A percentile compares a stretch with the other conserved stretches of the same genome.
Evolutionary conservation across 1,140 invertebrate species (phyloP).

Genomic region (Drosophila ficusphila): DNA sequence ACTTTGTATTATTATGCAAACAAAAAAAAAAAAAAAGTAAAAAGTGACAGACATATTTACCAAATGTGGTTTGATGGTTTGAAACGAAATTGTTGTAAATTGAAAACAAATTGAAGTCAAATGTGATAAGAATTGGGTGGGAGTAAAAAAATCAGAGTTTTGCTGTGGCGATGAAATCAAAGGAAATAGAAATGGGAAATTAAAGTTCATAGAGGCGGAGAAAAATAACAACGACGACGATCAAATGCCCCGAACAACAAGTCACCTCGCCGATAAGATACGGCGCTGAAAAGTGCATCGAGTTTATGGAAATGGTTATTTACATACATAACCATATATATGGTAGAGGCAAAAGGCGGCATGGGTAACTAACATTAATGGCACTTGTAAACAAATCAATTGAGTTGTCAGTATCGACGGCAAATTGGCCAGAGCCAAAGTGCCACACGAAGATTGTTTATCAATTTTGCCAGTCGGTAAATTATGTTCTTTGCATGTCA

Average conservation of each 20-base stretch:
- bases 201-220: conserved; percentile 45
- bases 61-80: conserved; percentile 42
- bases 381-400: conserved; percentile 79
- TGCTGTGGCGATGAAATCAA: conserved; percentile 74
- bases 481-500: conserved; percentile 83
- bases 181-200: conserved; percentile 67
- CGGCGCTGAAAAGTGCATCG: conserved; percentile 50
- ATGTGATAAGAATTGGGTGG: conserved; percentile 47
- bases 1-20: conserved; percentile 34
- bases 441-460: conserved; percentile 72
- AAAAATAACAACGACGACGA: conserved; percentile 36
- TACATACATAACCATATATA: conserved; percentile 51
- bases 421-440: conserved; percentile 70
- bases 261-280: conserved; percentile 59
- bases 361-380: conserved; percentile 64
- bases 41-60: conserved; percentile 64
- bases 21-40: conserved; percentile 33
- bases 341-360: neutral
- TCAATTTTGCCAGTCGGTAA: conserved; percentile 61
- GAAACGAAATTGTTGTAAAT: conserved; percentile 80
- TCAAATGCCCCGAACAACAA: conserved; percentile 60
- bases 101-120: conserved; percentile 79
- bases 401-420: conserved; percentile 59
- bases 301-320: conserved; percentile 62
- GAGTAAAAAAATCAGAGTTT: conserved; percentile 7